A percentile compares a stretch with the other conserved stretches of the same genome.
phyloP scores from a whole-genome alignment of 2,888 invertebrate genomes.

The Ethmia dodecea region DNA sequence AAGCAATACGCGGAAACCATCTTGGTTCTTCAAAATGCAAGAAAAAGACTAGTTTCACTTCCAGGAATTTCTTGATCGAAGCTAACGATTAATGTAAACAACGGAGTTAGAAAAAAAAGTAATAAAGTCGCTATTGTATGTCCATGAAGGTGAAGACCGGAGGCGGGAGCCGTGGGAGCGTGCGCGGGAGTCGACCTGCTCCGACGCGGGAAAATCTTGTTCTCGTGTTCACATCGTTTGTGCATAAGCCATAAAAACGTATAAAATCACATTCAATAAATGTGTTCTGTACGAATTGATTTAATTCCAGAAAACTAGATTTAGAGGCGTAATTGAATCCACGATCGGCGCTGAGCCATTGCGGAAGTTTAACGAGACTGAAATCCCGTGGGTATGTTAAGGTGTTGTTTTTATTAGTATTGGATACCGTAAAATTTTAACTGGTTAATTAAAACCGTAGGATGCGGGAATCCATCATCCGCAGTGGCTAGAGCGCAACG shows the following conservation, averaged over 20 bases:
- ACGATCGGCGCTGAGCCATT: slow-evolving; percentile 11
- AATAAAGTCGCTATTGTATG: slow-evolving; percentile 62
- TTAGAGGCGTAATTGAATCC: slow-evolving; percentile 20
- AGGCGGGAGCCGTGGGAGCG: slow-evolving; percentile 60
- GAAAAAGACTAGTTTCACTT: slow-evolving; percentile 60
- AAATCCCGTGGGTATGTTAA: slow-evolving; percentile 19
- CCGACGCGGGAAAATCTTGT: slow-evolving; percentile 56
- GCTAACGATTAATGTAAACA: slow-evolving; percentile 55
- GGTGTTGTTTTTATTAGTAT: slow-evolving; percentile 32
- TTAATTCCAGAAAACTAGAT: slow-evolving; percentile 17
- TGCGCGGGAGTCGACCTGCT: slow-evolving; percentile 42
- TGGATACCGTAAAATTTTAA: slow-evolving; percentile 28
- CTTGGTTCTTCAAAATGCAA: slow-evolving; percentile 46
- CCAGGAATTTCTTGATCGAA: slow-evolving; percentile 56
- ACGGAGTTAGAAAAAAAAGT: slow-evolving; percentile 56
- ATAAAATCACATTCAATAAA: slow-evolving; percentile 15
- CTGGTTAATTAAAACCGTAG: slow-evolving; percentile 37
- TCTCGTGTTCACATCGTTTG: slow-evolving; percentile 43
- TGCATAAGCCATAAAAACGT: slow-evolving; percentile 24
- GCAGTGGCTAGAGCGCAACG: no score
- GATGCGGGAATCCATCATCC: no score
- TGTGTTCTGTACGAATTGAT: slow-evolving; percentile 12
- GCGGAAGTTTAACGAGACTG: slow-evolving; percentile 27
- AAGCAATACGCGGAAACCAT: slow-evolving; percentile 56
- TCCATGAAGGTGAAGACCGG: slow-evolving; percentile 56